Evolutionary conservation across 2,797 vertebrate genomes (phyloP).

Genomic region (Labroides dimidiatus): DNA sequence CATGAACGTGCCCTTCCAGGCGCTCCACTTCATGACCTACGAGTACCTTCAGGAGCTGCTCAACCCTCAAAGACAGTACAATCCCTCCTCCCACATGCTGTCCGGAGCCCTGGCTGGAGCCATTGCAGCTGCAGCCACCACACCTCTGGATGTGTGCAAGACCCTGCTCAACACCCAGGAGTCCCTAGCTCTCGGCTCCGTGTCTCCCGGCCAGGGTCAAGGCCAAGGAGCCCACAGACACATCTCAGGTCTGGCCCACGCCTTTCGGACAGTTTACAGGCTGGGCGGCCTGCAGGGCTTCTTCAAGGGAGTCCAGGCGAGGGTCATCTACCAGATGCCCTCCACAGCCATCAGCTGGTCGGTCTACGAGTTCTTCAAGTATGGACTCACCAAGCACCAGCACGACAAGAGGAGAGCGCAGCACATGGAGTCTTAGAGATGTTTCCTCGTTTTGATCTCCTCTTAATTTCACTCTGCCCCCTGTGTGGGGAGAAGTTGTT

Average conservation of each 20-base stretch:
- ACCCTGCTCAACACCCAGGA: constrained; percentile 99
- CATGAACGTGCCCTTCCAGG: constrained; percentile 99
- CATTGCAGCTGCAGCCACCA: constrained; percentile 94
- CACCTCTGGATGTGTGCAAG: constrained; percentile 98
- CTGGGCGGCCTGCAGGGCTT: constrained; percentile 95
- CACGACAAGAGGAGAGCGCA: constrained; percentile 84
- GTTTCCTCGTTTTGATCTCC: constrained; percentile 81
- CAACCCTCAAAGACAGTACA: constrained; percentile 97
- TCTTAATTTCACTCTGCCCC: constrained; percentile 48
- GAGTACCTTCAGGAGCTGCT: constrained; percentile 97
- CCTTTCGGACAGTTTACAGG: constrained; percentile 98
- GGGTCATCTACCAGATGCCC: constrained; percentile 98
- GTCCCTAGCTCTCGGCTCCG: constrained; percentile 83
- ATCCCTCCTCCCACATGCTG: constrained; percentile 93
- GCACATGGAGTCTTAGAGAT: constrained; percentile 65
- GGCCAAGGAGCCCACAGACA: constrained; percentile 92
- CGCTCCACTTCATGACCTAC: constrained; percentile 98
- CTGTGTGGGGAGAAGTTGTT: constrained; percentile 68
- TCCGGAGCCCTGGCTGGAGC: constrained; percentile 95
- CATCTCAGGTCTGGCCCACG: constrained; percentile 95
- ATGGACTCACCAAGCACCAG: constrained; percentile 93
- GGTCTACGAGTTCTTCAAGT: constrained; percentile 99
- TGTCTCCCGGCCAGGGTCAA: constrained; percentile 60
- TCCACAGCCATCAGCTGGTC: constrained; percentile 99
- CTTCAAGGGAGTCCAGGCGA: constrained; percentile 95